phyloP scores from a whole-genome alignment of 2,113 vertebrate species.

The Apodemus sylvaticus region DNA sequence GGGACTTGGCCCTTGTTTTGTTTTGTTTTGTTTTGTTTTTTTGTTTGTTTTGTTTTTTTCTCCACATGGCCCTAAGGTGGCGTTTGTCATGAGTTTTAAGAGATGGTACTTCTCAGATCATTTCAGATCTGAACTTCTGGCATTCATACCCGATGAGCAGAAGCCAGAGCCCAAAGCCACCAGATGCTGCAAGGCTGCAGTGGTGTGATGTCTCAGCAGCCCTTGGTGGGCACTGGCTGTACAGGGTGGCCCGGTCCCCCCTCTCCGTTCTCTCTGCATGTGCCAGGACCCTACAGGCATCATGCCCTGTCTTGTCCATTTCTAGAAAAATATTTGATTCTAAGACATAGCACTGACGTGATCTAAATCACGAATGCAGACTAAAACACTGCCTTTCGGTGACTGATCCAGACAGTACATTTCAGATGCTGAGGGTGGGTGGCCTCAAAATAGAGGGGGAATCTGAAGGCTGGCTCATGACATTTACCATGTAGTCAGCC shows the following conservation, averaged over 20 bases:
- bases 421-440: background rate
- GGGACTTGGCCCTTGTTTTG: background rate
- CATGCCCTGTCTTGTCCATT: background rate
- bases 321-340: background rate
- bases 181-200: background rate
- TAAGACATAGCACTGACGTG: background rate
- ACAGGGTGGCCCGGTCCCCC: fast-evolving
- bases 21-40: too few relatives aligned
- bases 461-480: background rate
- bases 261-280: background rate
- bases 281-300: background rate
- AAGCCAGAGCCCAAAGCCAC: background rate
- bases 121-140: background rate
- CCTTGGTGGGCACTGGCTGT: background rate
- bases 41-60: too few relatives aligned
- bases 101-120: background rate
- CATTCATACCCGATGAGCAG: background rate
- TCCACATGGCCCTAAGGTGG: background rate
- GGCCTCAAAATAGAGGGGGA: background rate
- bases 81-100: background rate
- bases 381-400: background rate
- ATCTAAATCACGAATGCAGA: background rate
- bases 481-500: background rate
- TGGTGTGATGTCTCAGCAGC: background rate
- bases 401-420: background rate